phyloP scores from a whole-genome alignment of 2,797 vertebrate species.

The Pogoniulus pusillus region DNA sequence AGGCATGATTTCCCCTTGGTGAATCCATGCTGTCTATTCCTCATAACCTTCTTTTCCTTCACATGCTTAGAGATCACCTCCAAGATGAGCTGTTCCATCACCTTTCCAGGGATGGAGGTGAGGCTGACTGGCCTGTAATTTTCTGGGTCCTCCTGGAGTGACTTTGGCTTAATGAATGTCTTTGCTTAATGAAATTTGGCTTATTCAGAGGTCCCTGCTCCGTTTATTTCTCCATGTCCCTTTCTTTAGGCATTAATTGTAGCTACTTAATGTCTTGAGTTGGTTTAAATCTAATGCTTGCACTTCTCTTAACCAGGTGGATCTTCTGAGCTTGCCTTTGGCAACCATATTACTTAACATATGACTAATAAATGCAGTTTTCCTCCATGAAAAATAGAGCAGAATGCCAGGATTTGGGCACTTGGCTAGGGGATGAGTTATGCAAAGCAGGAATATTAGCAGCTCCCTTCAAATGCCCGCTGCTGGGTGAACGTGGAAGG shows the following conservation, averaged over 20 bases:
- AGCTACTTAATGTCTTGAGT: not conserved
- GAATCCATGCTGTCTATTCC: too few relatives aligned
- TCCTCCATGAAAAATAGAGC: accelerated
- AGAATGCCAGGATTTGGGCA: not conserved
- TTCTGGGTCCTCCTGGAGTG: too few relatives aligned
- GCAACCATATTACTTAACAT: not conserved
- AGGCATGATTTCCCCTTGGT: too few relatives aligned
- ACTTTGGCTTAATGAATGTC: not conserved
- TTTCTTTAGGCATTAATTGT: not conserved
- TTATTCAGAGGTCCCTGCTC: not conserved
- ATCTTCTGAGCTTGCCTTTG: not conserved
- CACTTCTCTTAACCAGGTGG: not conserved
- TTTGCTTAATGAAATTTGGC: not conserved
- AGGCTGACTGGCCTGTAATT: too few relatives aligned
- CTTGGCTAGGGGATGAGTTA: not conserved
- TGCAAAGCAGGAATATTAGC: not conserved
- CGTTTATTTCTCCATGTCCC: not conserved
- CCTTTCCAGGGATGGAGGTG: too few relatives aligned
- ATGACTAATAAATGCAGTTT: not conserved
- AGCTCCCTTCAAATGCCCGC: not conserved
- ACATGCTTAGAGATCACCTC: too few relatives aligned
- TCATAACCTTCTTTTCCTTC: too few relatives aligned
- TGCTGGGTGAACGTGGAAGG: not conserved
- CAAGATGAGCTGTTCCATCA: too few relatives aligned
- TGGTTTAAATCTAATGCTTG: not conserved